Conservation (phyloP, 2,797 vertebrate genomes). For the Rhinoraja longicauda region DNA sequence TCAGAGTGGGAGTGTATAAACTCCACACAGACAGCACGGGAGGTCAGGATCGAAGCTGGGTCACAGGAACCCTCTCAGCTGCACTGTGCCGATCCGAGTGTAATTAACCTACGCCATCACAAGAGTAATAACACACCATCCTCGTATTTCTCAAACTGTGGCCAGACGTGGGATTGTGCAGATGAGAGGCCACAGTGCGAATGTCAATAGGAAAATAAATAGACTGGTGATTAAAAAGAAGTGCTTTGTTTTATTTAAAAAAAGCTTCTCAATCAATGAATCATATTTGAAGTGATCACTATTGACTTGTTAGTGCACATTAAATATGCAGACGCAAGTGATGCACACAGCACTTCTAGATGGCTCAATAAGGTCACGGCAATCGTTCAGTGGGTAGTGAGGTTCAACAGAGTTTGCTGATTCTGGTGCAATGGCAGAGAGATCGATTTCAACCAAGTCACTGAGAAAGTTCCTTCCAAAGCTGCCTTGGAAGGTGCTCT, state of each 20-base stretch:
- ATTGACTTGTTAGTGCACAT: no score
- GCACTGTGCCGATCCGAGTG: no score
- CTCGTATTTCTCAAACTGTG: neutral
- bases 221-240: neutral
- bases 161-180: neutral
- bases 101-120: neutral
- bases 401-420: neutral
- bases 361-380: neutral
- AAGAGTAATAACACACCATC: neutral
- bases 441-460: neutral
- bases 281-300: neutral
- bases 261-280: neutral
- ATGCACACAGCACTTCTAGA: no score
- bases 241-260: neutral
- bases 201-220: neutral
- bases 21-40: no score
- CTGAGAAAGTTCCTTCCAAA: neutral
- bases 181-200: neutral
- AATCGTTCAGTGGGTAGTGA: neutral
- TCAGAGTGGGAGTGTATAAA: no score
- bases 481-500: no score
- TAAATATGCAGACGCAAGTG: no score
- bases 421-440: neutral
- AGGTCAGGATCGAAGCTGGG: no score
- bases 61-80: no score